A percentile compares a stretch with the other conserved stretches of the same genome.
phyloP scores from a whole-genome alignment of 2,888 invertebrate genomes.

The Drosophila formosana region DNA sequence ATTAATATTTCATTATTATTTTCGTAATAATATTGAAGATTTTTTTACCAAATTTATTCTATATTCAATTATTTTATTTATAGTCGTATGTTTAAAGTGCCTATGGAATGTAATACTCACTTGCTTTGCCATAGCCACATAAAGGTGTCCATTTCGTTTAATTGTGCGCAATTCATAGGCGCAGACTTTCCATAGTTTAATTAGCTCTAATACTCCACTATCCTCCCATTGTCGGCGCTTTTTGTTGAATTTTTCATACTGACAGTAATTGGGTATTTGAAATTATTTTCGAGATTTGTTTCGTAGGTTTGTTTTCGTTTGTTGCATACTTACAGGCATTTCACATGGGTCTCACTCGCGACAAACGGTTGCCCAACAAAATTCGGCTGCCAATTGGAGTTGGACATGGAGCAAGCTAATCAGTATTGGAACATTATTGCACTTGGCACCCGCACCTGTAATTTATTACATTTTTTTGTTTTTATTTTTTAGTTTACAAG shows the following conservation, averaged over 20 bases:
- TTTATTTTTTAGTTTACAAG: too few species aligned
- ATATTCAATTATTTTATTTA: too few species aligned
- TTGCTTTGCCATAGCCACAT: slow-evolving; percentile 85
- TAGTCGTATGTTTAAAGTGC: background rate
- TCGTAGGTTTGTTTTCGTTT: background rate
- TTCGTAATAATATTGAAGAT: too few species aligned
- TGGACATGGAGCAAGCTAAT: slow-evolving; percentile 71
- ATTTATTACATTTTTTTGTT: background rate
- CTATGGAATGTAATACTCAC: slow-evolving; percentile 28
- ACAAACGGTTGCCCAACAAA: slow-evolving; percentile 80
- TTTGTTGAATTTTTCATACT: slow-evolving; percentile 85
- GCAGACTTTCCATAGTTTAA: slow-evolving; percentile 85
- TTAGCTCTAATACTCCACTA: slow-evolving; percentile 84
- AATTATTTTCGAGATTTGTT: background rate
- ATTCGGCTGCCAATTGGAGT: slow-evolving; percentile 64
- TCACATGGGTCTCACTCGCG: slow-evolving; percentile 83
- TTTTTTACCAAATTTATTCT: too few species aligned
- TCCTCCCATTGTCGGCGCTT: slow-evolving; percentile 85
- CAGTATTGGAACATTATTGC: slow-evolving; percentile 58
- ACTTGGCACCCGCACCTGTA: slow-evolving; percentile 50
- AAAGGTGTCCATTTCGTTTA: slow-evolving; percentile 85
- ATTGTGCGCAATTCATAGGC: slow-evolving; percentile 84
- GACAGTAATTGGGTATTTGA: background rate
- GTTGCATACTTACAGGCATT: slow-evolving; percentile 81
- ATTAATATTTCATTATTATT: too few species aligned